Evolutionary conservation across 2,113 vertebrate species (phyloP).

Genomic region (Otis tarda): DNA sequence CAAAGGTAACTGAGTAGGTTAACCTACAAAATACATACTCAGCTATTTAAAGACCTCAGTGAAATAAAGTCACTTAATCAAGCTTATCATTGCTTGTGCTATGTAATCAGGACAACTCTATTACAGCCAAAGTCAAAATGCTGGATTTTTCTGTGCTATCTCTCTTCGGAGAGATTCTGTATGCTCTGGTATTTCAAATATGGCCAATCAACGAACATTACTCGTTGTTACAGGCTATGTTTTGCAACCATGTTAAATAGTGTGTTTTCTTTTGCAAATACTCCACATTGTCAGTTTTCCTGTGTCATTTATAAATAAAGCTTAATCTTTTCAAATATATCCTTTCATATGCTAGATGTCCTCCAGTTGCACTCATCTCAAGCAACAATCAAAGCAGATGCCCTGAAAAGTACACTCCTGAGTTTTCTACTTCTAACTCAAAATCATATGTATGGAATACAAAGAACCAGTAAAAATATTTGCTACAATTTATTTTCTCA

Average conservation of each 20-base stretch:
- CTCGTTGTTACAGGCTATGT: background rate
- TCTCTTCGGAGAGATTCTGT: background rate
- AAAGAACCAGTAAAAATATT: background rate
- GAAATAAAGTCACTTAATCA: slow-evolving; percentile 71
- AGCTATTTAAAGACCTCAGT: slow-evolving; percentile 63
- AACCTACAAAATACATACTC: slow-evolving; percentile 64
- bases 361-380: background rate
- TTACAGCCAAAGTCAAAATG: slow-evolving; percentile 52
- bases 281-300: background rate
- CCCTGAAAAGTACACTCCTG: background rate
- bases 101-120: slow-evolving; percentile 46
- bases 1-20: slow-evolving; percentile 58
- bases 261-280: background rate
- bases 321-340: background rate
- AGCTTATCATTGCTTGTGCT: slow-evolving; percentile 40
- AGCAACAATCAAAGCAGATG: slow-evolving; percentile 20
- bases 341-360: background rate
- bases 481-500: background rate
- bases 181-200: background rate
- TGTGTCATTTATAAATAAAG: background rate
- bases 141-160: background rate
- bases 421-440: background rate
- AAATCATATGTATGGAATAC: background rate
- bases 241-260: slow-evolving; percentile 13
- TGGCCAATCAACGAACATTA: background rate